Percentiles rank a stretch among this genome's conserved stretches.
Conservation (phyloP, 2,888 invertebrate species). For the Sesia apiformis region DNA sequence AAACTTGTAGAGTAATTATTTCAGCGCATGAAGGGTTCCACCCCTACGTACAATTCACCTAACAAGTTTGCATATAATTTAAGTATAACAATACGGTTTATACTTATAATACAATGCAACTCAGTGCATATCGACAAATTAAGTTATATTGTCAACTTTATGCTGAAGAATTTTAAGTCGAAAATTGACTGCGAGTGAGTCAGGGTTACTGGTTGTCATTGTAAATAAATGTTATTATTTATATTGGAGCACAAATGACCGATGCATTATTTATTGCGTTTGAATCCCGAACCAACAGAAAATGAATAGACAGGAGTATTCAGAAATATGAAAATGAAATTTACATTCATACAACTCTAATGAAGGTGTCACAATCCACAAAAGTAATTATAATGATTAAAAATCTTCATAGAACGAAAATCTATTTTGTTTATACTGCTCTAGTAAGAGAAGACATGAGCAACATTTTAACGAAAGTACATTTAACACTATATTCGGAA, state of each 20-base stretch:
- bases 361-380: no score
- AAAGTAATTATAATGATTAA: no score
- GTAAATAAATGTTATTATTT: conserved; percentile 11
- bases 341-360: no score
- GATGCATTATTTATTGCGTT: conserved; percentile 10
- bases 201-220: conserved; percentile 5
- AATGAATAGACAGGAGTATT: background rate
- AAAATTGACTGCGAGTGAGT: no score
- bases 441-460: no score
- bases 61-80: background rate
- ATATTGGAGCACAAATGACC: conserved; percentile 10
- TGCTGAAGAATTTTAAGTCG: no score
- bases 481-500: no score
- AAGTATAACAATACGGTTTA: background rate
- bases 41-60: conserved; percentile 5
- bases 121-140: background rate
- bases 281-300: background rate
- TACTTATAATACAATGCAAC: background rate
- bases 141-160: background rate
- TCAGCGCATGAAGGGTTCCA: conserved; percentile 16
- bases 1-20: conserved; percentile 20
- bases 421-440: no score
- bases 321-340: background rate
- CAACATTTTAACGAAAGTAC: no score
- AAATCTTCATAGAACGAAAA: no score